A percentile compares a stretch with the other conserved stretches of the same genome.
Evolutionary conservation across 2,888 invertebrate genomes (phyloP).

Genomic region (Andrena trimmerana): DNA sequence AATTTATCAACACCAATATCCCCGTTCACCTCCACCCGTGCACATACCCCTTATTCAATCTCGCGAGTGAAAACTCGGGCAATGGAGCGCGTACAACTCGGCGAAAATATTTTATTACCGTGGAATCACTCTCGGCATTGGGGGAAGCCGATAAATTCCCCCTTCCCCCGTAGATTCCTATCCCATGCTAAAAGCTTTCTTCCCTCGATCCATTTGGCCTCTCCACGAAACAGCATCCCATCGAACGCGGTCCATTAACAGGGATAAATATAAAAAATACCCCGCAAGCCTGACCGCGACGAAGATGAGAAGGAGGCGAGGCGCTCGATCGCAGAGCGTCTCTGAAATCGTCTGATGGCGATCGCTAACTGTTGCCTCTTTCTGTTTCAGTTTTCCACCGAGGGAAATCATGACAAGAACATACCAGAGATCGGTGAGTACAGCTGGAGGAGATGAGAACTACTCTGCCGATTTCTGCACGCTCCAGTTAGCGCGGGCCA

Average conservation of each 20-base stretch:
- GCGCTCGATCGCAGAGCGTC: not conserved
- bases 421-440: conserved; percentile 87
- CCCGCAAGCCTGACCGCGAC: not conserved
- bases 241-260: conserved; percentile 46
- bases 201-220: conserved; percentile 33
- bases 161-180: conserved; percentile 18
- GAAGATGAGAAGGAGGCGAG: not conserved
- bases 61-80: not conserved
- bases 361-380: conserved; percentile 46
- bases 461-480: conserved; percentile 33
- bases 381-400: conserved; percentile 87
- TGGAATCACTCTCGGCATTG: conserved; percentile 31
- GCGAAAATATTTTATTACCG: conserved; percentile 43
- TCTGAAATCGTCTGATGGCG: not conserved
- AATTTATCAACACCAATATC: not conserved
- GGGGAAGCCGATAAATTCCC: conserved; percentile 52
- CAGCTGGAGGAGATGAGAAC: conserved; percentile 33
- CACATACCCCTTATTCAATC: not conserved
- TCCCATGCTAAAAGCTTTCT: conserved; percentile 42
- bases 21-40: not conserved
- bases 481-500: conserved; percentile 2
- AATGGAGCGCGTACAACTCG: not conserved
- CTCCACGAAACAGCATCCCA: conserved; percentile 13
- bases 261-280: conserved; percentile 8
- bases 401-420: conserved; percentile 88